Evolutionary conservation across 64 coral and sea anemone genomes (phyloP), one percentile per base, ranked within the genome.

Genomic region (Montipora cactus): DNA sequence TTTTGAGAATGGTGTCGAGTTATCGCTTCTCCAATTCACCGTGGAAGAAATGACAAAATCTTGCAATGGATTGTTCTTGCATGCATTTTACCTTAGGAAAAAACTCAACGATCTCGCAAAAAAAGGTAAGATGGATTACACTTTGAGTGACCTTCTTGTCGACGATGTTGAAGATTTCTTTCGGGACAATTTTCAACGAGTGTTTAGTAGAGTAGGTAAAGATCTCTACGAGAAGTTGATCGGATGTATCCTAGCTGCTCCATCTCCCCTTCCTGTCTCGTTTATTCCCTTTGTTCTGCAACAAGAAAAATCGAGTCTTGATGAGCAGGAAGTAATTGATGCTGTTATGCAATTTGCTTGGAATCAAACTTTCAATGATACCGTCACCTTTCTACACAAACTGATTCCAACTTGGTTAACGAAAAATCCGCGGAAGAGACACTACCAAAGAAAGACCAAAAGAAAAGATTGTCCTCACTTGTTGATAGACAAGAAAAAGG

Each of bases 371-470:
- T 80, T 44, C 21, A 84, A 94, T 72, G 3, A 78, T 6, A 80
- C 87, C 0, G 76, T 81, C 9, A 37, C 68, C 2, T 94, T 94
- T 83, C 69, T 89, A 3, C 92, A 94, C 77, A 89, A 71, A 16
- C 49, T 93, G 20, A 79, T 93, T 7, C 91, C 91, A 16, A 18
- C 70, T 9, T 93, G 91, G 91, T 78, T 93, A 8, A 80, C 28
- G 0, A 37, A 37, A 37, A 37, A 1, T 37, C 76, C 47, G 13
- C 80, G 22, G 44, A 47, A 45, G 19, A 87, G 8, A 77, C 69
- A 79, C 1, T 1, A 37, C 28, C 28, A 37, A 37, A 37, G 28
- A 37, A 37, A 37, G 0, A 37, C 1, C 49, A 45, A 80, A 84
- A 45, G 88, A 2, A 67, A 81, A 72, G 89, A 82, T 10, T 55